phyloP scores from a whole-genome alignment of 2,113 vertebrate genomes.

The Anser brachyrhynchus region DNA sequence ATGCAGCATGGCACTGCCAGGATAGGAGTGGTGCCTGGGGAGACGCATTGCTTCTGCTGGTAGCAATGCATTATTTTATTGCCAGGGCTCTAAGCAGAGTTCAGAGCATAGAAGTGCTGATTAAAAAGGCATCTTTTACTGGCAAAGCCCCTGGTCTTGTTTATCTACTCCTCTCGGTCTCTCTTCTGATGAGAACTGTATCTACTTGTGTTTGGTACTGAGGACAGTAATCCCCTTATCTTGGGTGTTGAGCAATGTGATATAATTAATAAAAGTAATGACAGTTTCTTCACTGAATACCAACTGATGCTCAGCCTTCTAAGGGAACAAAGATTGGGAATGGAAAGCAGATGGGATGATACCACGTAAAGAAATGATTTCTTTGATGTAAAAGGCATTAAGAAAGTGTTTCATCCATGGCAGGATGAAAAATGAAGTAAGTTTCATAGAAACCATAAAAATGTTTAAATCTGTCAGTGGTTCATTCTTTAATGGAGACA shows the following conservation, averaged over 20 bases:
- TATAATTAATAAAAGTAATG: slow-evolving; percentile 17
- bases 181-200: neutral
- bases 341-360: neutral
- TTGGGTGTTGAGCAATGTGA: neutral
- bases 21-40: neutral
- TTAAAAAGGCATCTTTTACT: neutral
- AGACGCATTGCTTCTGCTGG: neutral
- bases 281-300: slow-evolving; percentile 6
- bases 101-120: neutral
- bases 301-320: slow-evolving; percentile 3
- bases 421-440: neutral
- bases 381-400: neutral
- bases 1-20: accelerated
- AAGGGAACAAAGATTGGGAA: neutral
- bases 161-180: neutral
- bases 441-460: neutral
- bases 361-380: neutral
- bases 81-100: neutral
- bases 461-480: neutral
- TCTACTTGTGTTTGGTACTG: neutral
- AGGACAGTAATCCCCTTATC: neutral
- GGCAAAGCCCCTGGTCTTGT: neutral
- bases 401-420: neutral
- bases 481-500: neutral
- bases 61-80: accelerated